phyloP scores from a whole-genome alignment of 2,888 invertebrate species.

The Cynaeus angustus region DNA sequence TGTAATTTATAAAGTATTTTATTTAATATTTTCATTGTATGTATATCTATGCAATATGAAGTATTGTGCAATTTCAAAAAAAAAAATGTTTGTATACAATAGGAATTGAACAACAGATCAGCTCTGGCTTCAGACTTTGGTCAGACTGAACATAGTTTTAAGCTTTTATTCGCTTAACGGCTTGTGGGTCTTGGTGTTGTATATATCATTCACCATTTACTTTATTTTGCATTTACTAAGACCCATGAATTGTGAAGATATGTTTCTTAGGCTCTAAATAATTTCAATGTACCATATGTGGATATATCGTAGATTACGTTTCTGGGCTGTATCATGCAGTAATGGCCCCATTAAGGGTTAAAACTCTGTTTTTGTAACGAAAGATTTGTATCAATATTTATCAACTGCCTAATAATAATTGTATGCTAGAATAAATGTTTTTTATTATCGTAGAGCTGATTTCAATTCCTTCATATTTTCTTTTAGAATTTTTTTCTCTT shows the following conservation, averaged over 20 bases:
- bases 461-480: constrained; percentile 27
- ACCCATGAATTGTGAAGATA: constrained; percentile 64
- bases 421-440: constrained; percentile 63
- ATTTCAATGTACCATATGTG: constrained; percentile 72
- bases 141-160: constrained; percentile 62
- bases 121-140: constrained; percentile 57
- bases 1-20: constrained; percentile 61
- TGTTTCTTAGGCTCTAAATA: constrained; percentile 69
- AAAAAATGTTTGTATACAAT: constrained; percentile 62
- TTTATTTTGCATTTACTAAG: constrained; percentile 56
- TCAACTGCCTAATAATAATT: constrained; percentile 69
- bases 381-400: constrained; percentile 69
- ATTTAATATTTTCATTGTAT: constrained; percentile 60
- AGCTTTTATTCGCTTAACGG: constrained; percentile 65
- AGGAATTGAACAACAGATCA: constrained; percentile 59
- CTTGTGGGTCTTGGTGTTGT: constrained; percentile 65
- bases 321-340: constrained; percentile 56
- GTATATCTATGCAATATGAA: constrained; percentile 57
- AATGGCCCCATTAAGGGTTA: constrained; percentile 55
- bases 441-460: constrained; percentile 51
- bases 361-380: constrained; percentile 68
- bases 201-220: constrained; percentile 58
- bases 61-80: constrained; percentile 62
- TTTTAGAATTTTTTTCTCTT: too few species aligned
- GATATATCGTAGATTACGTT: constrained; percentile 69